Base-by-base conservation (phyloP, 92 coral and sea anemone genomes). In the Epizoanthus rinbou region DNA sequence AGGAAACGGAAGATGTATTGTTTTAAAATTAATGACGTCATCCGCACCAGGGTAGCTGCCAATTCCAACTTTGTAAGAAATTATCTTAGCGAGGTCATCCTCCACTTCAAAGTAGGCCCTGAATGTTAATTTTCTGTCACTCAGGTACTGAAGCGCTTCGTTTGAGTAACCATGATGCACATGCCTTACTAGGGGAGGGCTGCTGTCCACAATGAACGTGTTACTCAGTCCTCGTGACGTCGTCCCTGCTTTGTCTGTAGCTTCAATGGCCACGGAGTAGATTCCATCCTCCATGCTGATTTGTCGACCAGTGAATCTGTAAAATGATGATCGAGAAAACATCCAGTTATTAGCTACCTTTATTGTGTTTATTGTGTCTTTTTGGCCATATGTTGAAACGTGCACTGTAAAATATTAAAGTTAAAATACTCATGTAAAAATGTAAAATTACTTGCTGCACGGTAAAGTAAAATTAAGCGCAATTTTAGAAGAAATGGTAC, bases 21-120 rank as follows among this genome's bases (percentile, higher is more conserved):
- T 81, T 69, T 59, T 64, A n/a, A 89, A 83, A 10, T 71, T 83
- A 28, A 91, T 35, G 54, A 96, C 93, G 64, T 96, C 99, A 41
- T 94, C 98, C 10, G 94, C 98, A 45, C 95, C 99, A 17, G 89
- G 78, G 73, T 93, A 96, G 33, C 96, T 91, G 50, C 98, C 98
- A 8, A 96, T 92, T 16, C 93, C 94, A 58, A 96, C 90, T 73
- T 91, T 88, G 85, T 88, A 96, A 70, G 87, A 58, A 8, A 86
- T 84, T 19, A 96, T 85, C 70, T 87, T 93, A 11, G 99, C 92
- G 25, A 91, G 90, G 60, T 93, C 93, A 62, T 96, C 99, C 63
- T 87, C 88, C 7, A 96, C 67, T 62, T 93, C 98, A 64, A 96
- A 75, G 87, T 87, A 96, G 4, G 90, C 86, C 52, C 75, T 76